Base-by-base conservation (phyloP, 2,888 invertebrate species). In the Ichneumoninae sp. region DNA sequence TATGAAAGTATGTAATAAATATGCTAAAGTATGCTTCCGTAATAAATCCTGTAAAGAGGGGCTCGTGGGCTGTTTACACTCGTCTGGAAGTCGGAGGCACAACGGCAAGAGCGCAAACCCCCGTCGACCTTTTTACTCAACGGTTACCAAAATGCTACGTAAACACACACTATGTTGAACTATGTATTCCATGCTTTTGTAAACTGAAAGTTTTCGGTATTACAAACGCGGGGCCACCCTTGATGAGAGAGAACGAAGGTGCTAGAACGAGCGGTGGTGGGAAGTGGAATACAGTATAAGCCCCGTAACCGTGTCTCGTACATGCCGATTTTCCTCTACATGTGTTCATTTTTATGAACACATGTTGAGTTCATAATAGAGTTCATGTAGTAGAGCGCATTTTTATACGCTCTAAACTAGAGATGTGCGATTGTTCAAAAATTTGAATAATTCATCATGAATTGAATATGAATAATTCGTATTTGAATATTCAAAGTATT, bases 1-100 rank as follows among this genome's bases (percentile, higher is more conserved):
- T 26, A 33, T 71, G 30, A 80, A 83, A 80, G 62, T 60, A 77
- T 74, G 74, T 80, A 77, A 83, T 80, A 57, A 80, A 80, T 80
- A 83, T 76, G 71, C 77, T 71, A 72, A 77, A 80, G 80, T 80
- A 69, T 77, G 83, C 80, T 83, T 80, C 80, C 68, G 80, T 22
- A 77, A 83, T 80, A 77, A 80, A 83, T 80, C 76, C 72, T 57
- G 54, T 60, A 65, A 40, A 68, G 57, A 16, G 22, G 22, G 30
- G 47, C 30, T 40, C 19, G 40, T 62, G 33, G 47, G 26, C 66
- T 71, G 80, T 83, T 83, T 83, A 83, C 76, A 60, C 71, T 68
- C 40, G 47, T 79, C 71, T 26, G 50, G 40, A 57, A 44, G 26
- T 40, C 16, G 33, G 22, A 16, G 74, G 74, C 30, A 44, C 57